Evolutionary conservation across 2,888 invertebrate species (phyloP).

Genomic region (Lasioglossum lativentre): DNA sequence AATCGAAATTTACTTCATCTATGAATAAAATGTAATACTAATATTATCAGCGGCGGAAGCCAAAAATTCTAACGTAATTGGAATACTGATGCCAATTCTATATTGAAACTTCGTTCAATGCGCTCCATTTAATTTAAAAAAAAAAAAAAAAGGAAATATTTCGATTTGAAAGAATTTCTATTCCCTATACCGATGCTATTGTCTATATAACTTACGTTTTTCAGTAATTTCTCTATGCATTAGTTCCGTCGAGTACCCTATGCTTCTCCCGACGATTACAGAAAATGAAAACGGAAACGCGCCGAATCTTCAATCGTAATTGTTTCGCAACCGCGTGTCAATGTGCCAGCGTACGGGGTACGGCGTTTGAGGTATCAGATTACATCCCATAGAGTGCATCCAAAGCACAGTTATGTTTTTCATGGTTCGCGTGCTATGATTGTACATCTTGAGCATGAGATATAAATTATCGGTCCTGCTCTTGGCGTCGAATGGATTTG

Average conservation of each 20-base stretch:
- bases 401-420: constrained; percentile 30
- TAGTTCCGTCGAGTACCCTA: constrained; percentile 8
- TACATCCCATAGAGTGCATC: constrained; percentile 13
- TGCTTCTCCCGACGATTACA: background rate
- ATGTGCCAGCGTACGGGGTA: background rate
- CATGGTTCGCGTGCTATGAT: constrained; percentile 33
- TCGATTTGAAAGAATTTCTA: background rate
- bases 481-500: constrained; percentile 43
- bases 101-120: background rate
- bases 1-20: background rate
- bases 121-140: background rate
- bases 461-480: constrained; percentile 42
- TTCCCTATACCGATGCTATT: constrained; percentile 16
- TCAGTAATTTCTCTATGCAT: background rate
- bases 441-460: constrained; percentile 62
- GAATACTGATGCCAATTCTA: background rate
- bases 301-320: background rate
- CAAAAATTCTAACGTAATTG: background rate
- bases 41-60: background rate
- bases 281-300: background rate
- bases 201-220: background rate
- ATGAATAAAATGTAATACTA: background rate
- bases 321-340: background rate
- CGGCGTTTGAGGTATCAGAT: background rate
- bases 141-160: background rate